A percentile compares a stretch with the other conserved stretches of the same genome.
Evolutionary conservation across 2,888 invertebrate genomes (phyloP).

Genomic region (Lycocerus yunnanus): DNA sequence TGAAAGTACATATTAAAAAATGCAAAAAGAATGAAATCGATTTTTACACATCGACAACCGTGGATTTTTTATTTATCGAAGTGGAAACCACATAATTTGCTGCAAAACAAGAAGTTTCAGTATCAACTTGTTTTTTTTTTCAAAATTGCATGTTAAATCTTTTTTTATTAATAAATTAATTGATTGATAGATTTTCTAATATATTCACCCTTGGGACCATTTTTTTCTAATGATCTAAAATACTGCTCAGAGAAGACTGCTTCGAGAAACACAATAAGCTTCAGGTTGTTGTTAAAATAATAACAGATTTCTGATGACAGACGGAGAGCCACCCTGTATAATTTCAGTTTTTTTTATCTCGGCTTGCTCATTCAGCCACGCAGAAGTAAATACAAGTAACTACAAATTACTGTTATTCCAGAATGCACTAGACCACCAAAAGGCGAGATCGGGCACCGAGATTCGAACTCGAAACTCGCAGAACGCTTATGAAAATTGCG

Average conservation of each 20-base stretch:
- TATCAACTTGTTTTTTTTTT: not conserved
- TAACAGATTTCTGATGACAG: not conserved
- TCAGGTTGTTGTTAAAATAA: not conserved
- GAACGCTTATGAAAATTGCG: too few relatives aligned
- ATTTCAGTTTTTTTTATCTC: not conserved
- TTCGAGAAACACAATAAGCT: too few relatives aligned
- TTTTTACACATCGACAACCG: not conserved
- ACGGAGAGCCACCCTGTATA: not conserved
- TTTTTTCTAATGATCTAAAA: not conserved
- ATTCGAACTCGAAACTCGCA: not conserved
- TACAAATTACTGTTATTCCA: not conserved
- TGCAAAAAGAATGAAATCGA: not conserved
- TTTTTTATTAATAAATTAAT: not conserved
- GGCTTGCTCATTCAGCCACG: not conserved
- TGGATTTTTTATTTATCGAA: not conserved
- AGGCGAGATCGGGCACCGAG: not conserved
- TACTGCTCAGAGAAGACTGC: too few relatives aligned
- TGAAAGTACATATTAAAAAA: not conserved
- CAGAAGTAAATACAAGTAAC: not conserved
- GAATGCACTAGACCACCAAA: not conserved
- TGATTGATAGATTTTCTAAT: not conserved
- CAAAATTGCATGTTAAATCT: not conserved
- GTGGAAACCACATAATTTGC: not conserved
- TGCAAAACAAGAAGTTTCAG: not conserved
- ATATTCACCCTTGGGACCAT: too few relatives aligned